Evolutionary conservation across 2,888 invertebrate genomes (phyloP).

Genomic region (Scrobipalpa costella): DNA sequence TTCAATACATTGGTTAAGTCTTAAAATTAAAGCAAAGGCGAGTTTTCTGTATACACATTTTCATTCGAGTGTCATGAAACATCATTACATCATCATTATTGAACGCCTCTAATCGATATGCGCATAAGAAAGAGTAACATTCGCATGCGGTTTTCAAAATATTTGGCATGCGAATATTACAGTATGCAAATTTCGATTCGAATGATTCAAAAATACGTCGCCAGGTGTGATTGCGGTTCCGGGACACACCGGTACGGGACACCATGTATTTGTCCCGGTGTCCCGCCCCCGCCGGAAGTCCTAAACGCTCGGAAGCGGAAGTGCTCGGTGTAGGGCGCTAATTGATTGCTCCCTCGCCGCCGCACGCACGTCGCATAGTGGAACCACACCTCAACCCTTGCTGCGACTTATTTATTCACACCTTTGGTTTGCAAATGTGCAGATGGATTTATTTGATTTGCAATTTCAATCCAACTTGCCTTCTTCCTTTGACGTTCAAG

Average conservation of each 20-base stretch:
- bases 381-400: constrained; percentile 24
- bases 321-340: constrained; percentile 69
- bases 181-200: too few relatives aligned
- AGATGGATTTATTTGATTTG: neutral
- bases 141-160: too few relatives aligned
- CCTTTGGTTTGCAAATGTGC: constrained; percentile 3
- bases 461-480: neutral
- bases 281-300: constrained; percentile 67
- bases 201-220: too few relatives aligned
- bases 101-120: too few relatives aligned
- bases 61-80: too few relatives aligned
- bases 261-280: constrained; percentile 13
- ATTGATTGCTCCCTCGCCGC: constrained; percentile 67
- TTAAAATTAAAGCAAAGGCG: too few relatives aligned
- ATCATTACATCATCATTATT: too few relatives aligned
- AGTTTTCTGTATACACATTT: too few relatives aligned
- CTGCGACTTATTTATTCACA: constrained; percentile 25
- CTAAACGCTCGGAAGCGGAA: constrained; percentile 78
- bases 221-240: constrained; percentile 20
- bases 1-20: too few relatives aligned
- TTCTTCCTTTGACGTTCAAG: neutral
- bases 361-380: constrained; percentile 34
- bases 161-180: too few relatives aligned
- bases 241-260: constrained; percentile 12
- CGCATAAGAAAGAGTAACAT: too few relatives aligned